Percentiles rank a stretch among this genome's conserved stretches.
These are phyloP conservation scores for Brachionus koreanus DNA, from an alignment of 1,140 invertebrate species.

Conservation along the genomic window DNA sequence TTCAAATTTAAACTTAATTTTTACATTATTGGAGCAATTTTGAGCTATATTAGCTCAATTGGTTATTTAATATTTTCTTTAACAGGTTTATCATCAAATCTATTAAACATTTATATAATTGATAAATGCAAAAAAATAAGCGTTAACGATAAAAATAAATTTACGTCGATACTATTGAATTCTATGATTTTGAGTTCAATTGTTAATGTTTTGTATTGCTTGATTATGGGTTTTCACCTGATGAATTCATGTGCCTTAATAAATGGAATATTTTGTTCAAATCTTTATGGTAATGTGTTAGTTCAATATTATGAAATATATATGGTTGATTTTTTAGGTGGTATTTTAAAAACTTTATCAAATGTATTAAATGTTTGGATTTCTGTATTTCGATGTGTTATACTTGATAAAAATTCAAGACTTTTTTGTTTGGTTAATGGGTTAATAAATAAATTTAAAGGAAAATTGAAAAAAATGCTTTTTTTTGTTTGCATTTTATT, in stretches of 20 bases:
- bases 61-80: background rate
- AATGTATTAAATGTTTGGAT: background rate
- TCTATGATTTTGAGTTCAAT: background rate
- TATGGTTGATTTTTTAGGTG: background rate
- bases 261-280: slow-evolving; percentile 16
- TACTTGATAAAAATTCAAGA: background rate
- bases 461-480: background rate
- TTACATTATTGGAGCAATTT: background rate
- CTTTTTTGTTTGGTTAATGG: background rate
- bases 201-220: slow-evolving; percentile 3
- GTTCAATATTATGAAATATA: slow-evolving; percentile 17
- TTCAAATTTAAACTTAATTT: background rate
- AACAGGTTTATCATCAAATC: background rate
- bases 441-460: background rate
- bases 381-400: background rate
- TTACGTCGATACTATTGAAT: background rate
- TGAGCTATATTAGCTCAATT: background rate
- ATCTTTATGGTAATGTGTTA: background rate
- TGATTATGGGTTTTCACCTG: background rate
- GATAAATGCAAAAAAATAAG: background rate
- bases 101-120: background rate
- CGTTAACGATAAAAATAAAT: background rate
- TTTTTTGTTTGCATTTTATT: background rate
- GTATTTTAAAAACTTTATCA: background rate
- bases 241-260: background rate